Evolutionary conservation across 2,888 invertebrate species (phyloP).

Genomic region (Mystacides longicornis): DNA sequence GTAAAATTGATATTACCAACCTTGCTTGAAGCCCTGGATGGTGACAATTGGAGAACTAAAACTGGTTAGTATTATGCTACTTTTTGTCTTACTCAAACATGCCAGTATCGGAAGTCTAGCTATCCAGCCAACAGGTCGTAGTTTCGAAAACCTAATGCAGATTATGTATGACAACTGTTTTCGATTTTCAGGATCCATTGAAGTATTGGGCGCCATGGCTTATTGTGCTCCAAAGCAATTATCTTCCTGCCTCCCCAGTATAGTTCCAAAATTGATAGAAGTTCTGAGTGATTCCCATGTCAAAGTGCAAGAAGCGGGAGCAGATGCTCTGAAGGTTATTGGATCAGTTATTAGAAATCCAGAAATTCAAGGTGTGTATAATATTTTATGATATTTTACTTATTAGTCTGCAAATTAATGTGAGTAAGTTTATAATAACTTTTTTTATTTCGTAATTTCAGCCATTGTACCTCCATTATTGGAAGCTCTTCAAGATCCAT

Average conservation of each 20-base stretch:
- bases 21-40: conserved; percentile 84
- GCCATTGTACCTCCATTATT: conserved; percentile 82
- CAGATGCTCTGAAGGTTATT: conserved; percentile 90
- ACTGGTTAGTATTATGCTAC: conserved; percentile 50
- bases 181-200: conserved; percentile 69
- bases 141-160: too few relatives aligned
- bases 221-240: conserved; percentile 98
- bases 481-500: conserved; percentile 92
- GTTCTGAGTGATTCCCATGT: conserved; percentile 96
- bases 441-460: conserved; percentile 29
- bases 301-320: conserved; percentile 94
- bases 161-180: background rate
- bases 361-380: conserved; percentile 78
- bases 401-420: background rate
- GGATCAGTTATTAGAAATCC: conserved; percentile 98
- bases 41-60: conserved; percentile 98
- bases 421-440: background rate
- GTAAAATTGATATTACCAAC: conserved; percentile 95
- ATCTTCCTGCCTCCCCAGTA: conserved; percentile 94
- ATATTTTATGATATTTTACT: too few relatives aligned
- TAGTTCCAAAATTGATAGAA: conserved; percentile 96
- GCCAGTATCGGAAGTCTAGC: too few relatives aligned
- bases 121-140: too few relatives aligned
- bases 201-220: conserved; percentile 95
- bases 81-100: too few relatives aligned